Evolutionary conservation across 2,888 invertebrate species (phyloP).

Genomic region (Creontiades dilutus): DNA sequence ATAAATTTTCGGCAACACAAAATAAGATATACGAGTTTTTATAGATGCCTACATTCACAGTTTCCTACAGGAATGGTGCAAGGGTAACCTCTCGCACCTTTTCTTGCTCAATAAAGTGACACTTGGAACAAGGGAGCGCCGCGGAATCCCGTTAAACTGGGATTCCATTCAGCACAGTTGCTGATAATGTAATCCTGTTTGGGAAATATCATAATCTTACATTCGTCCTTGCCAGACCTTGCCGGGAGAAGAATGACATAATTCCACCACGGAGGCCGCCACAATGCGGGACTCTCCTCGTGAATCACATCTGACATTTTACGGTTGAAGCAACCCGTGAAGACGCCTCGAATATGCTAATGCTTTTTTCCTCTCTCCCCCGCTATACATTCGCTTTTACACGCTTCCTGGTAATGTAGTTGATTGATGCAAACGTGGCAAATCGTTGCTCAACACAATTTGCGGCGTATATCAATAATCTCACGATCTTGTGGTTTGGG

Average conservation of each 20-base stretch:
- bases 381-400: background rate
- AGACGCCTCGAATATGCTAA: constrained; percentile 33
- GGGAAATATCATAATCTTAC: background rate
- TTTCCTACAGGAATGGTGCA: background rate
- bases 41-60: too few relatives aligned
- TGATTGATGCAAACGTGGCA: constrained; percentile 5
- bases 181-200: background rate
- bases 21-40: too few relatives aligned
- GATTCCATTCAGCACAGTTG: background rate
- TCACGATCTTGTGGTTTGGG: background rate
- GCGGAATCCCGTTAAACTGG: background rate
- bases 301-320: constrained; percentile 30
- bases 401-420: constrained; percentile 1
- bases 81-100: background rate
- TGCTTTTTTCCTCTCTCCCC: background rate
- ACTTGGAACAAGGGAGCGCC: background rate
- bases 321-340: constrained; percentile 12
- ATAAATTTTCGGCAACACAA: too few relatives aligned
- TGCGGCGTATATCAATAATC: background rate
- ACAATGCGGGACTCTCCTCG: background rate
- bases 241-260: background rate
- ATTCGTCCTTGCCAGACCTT: background rate
- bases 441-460: background rate
- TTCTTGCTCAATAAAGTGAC: background rate
- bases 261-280: background rate